Evolutionary conservation across 2,888 invertebrate species (phyloP), one percentile per base, ranked within the genome.

Genomic region (Adela reaumurella): DNA sequence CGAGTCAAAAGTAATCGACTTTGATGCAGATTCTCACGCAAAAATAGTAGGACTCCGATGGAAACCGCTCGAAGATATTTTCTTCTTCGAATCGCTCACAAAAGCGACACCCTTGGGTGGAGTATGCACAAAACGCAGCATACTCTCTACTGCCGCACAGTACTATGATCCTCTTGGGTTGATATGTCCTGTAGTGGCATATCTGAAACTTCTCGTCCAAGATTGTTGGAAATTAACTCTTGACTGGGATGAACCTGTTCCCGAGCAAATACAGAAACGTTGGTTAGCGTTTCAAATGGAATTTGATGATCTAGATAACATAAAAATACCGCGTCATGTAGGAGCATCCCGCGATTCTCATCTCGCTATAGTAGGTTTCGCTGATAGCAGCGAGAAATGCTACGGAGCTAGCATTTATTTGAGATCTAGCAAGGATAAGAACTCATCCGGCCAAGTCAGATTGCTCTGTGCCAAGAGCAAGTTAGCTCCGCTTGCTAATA

Each of bases 401-500:
- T 49, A 49, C 17, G 48, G 48, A n/a, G 48, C 44, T 2, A 45
- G 18, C 2, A 18, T 49, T 2, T 49, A 49, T 41, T n/a, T 49
- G 2, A 28, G 29, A 16, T 35, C 45, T 16, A 16, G 17, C 17
- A 16, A 8, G 14, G 19, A 44, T 8, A 3, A 11, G 16, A 2
- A 28, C 17, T 3, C 19, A 14, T 1, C 1, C 1, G 24, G 18
- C 11, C 6, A 19, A n/a, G 19, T 43, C 5, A 2, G 6, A 3
- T 35, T 49, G 19, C 11, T 45, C 1, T 29, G 48, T 19, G 18
- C 45, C 18, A 49, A 49, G 19, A 35, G 35, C 3, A 49, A 49
- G 41, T 2, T 49, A 3, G 35, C 45, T 28, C 45, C 45, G 29
- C 19, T 49, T 41, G 43, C 47, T 44, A 45, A 19, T 20, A 8